These are phyloP conservation scores for Ciconia maguari DNA, from an alignment of 2,113 vertebrate species.

Conservation along the genomic window DNA sequence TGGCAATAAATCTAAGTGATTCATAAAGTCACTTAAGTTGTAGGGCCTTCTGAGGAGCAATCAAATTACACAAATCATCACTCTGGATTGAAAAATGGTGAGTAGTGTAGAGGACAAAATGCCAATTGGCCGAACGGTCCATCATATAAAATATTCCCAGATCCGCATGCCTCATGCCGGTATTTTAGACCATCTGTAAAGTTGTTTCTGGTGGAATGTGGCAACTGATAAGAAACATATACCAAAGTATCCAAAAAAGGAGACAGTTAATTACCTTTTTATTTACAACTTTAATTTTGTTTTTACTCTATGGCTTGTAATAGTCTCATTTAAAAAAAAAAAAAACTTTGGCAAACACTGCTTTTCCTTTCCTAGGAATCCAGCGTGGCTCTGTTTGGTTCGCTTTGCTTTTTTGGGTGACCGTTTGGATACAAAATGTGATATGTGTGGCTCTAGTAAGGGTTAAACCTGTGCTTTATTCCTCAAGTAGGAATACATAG, in stretches of 20 bases:
- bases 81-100: constrained; percentile 49
- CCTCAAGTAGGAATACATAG: background rate
- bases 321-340: background rate
- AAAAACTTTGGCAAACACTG: background rate
- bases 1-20: constrained; percentile 42
- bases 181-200: constrained; percentile 62
- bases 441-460: background rate
- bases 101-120: constrained; percentile 37
- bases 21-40: constrained; percentile 44
- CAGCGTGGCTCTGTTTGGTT: background rate
- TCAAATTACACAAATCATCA: constrained; percentile 67
- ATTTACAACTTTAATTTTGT: constrained; percentile 61
- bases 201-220: constrained; percentile 59
- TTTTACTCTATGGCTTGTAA: constrained; percentile 47
- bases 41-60: constrained; percentile 51
- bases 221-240: constrained; percentile 47
- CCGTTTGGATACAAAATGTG: background rate
- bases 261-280: constrained; percentile 71
- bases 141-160: constrained; percentile 57
- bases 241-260: constrained; percentile 49
- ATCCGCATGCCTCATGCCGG: background rate
- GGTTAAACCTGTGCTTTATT: background rate
- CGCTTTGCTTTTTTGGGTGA: background rate
- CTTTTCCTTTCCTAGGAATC: background rate
- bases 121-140: constrained; percentile 30